A percentile compares a stretch with the other conserved stretches of the same genome.
Evolutionary conservation across 2,113 vertebrate species (phyloP).

Genomic region (Pituophis catenifer): DNA sequence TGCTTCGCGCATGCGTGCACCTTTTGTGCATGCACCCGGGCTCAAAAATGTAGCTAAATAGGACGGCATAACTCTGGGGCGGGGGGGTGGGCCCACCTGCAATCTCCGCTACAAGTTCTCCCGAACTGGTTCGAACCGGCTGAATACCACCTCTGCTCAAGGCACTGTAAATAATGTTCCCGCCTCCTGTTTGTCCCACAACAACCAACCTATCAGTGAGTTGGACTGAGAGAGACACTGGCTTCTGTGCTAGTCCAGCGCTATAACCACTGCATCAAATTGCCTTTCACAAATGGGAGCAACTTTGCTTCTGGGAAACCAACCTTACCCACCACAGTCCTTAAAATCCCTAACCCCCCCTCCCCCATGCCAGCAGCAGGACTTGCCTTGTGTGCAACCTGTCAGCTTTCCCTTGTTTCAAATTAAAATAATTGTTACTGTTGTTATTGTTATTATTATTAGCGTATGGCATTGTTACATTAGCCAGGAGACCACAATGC

Average conservation of each 20-base stretch:
- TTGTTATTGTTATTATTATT: neutral
- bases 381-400: neutral
- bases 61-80: too few species aligned
- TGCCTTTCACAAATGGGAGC: neutral
- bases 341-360: neutral
- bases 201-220: neutral
- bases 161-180: neutral
- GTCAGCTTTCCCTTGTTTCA: neutral
- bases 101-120: too few species aligned
- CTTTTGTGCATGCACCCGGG: too few species aligned
- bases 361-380: neutral
- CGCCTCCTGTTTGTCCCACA: neutral
- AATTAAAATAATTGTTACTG: neutral
- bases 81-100: too few species aligned
- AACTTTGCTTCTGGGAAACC: neutral
- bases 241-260: neutral
- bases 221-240: neutral
- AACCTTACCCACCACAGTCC: neutral
- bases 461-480: neutral
- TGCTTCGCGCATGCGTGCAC: too few species aligned
- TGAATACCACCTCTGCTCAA: neutral
- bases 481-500: neutral
- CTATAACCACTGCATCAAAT: neutral
- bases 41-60: too few species aligned
- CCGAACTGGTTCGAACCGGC: too few species aligned